Conservation (phyloP, 1,140 invertebrate genomes). For the Lepidurus couesii region DNA sequence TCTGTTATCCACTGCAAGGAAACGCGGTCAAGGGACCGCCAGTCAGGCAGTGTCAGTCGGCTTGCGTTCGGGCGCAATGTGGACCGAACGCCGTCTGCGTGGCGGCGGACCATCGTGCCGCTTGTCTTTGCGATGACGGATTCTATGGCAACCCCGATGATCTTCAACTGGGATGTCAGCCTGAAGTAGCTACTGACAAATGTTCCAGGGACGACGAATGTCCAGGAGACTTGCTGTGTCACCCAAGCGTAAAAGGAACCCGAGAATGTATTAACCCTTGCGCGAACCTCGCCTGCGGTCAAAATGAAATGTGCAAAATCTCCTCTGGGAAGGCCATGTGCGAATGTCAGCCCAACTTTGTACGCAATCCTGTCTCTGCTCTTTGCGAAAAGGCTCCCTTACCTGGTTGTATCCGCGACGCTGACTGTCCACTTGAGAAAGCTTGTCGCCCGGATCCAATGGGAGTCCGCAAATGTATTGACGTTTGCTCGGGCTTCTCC, state of each 20-base stretch:
- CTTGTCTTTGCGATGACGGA: constrained; percentile 74
- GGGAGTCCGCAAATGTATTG: constrained; percentile 72
- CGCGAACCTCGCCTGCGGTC: constrained; percentile 66
- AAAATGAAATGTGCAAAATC: constrained; percentile 72
- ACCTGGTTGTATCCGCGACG: constrained; percentile 66
- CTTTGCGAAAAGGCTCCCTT: constrained; percentile 75
- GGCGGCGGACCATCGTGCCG: constrained; percentile 69
- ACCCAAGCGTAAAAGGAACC: constrained; percentile 49
- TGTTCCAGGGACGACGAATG: constrained; percentile 69
- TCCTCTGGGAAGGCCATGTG: constrained; percentile 61
- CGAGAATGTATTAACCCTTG: constrained; percentile 70
- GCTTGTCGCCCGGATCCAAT: constrained; percentile 73
- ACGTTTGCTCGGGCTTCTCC: constrained; percentile 68
- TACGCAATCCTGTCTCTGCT: constrained; percentile 74
- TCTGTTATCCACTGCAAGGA: constrained; percentile 62
- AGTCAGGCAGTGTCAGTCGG: constrained; percentile 55
- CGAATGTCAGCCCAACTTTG: constrained; percentile 64
- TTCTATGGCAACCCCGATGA: constrained; percentile 71
- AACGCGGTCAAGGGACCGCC: not conserved
- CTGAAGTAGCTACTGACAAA: constrained; percentile 50
- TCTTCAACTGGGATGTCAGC: constrained; percentile 52
- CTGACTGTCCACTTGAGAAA: constrained; percentile 61
- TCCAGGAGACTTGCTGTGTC: constrained; percentile 51
- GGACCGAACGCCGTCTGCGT: constrained; percentile 75
- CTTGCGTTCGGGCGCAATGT: constrained; percentile 65